Conservation (phyloP, 2,888 invertebrate species). For the Neoaliturus tenellus region DNA sequence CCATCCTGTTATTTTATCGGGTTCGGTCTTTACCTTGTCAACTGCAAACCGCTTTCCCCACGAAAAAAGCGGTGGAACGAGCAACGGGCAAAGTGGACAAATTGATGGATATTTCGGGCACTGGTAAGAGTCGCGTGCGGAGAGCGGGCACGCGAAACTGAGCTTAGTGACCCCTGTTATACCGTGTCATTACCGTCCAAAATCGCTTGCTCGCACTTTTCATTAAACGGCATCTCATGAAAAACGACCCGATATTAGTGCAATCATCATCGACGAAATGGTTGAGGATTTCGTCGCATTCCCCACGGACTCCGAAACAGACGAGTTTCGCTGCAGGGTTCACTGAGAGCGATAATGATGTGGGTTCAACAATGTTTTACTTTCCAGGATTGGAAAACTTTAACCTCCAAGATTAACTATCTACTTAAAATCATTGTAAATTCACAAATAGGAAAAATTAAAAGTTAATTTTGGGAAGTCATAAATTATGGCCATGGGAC, state of each 20-base stretch:
- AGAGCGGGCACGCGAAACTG: constrained; percentile 2
- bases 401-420: too few relatives aligned
- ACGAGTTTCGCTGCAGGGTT: too few relatives aligned
- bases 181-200: neutral
- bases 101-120: constrained; percentile 17
- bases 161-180: constrained; percentile 17
- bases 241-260: constrained; percentile 8
- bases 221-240: constrained; percentile 19
- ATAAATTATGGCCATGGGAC: too few relatives aligned
- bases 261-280: constrained; percentile 29
- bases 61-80: neutral
- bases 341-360: too few relatives aligned
- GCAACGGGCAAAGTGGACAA: neutral
- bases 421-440: too few relatives aligned
- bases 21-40: neutral
- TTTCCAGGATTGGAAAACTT: too few relatives aligned
- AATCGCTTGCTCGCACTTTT: constrained; percentile 22
- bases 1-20: too few relatives aligned
- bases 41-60: neutral
- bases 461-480: too few relatives aligned
- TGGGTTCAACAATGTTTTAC: too few relatives aligned
- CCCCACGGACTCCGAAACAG: neutral
- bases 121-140: constrained; percentile 12
- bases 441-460: too few relatives aligned
- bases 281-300: neutral